Base-by-base conservation (phyloP, 2,113 vertebrate genomes). In the Prietella phreatophila region DNA sequence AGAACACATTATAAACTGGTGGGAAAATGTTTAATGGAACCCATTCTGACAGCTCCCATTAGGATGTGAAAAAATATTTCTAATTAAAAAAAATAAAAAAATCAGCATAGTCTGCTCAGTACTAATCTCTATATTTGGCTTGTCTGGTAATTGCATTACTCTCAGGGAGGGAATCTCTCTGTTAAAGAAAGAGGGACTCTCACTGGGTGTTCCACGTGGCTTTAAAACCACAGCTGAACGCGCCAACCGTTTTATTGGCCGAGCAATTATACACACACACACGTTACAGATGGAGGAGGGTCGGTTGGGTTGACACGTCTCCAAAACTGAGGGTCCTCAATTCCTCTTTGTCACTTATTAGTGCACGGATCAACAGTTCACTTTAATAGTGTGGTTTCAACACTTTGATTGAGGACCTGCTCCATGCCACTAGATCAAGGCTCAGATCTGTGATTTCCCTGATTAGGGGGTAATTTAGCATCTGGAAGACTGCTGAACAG, bases 171-270 rank as follows among this genome's bases (percentile, higher is more conserved):
- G 67, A 71, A 90, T 78, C 55, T 83, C 82, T 61, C 30, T 25
- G 56, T 58, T 30, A 58, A 55, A 73, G 42, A 20, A 30, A 53
- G 25, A 33, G 36, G n/a, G 53, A 56, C 50, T 86, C 90, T 53
- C 65, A 47, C 83, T 89, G 90, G 90, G 90, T 91, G 90, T 91
- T 90, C 90, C 85, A 86, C 56, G 7, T 79, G 83, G 82, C 83
- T 83, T 65, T 69, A 87, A 87, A 83, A 42, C 83, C 87, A 88
- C 88, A 85, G 76, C 53, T 73, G 78, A 88, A 47, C 47, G 47
- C 81, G 86, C 55, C 63, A 87, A 87, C 91, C 87, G 87, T 92
- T 94, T 94, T 92, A 94, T 92, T 91, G 90, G 91, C 86, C 84
- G 63, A 84, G 89, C 93, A 93, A 94, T 94, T 93, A 93, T 91